Base-by-base conservation (phyloP, 2,113 vertebrate genomes). In the Grantiella picta region DNA sequence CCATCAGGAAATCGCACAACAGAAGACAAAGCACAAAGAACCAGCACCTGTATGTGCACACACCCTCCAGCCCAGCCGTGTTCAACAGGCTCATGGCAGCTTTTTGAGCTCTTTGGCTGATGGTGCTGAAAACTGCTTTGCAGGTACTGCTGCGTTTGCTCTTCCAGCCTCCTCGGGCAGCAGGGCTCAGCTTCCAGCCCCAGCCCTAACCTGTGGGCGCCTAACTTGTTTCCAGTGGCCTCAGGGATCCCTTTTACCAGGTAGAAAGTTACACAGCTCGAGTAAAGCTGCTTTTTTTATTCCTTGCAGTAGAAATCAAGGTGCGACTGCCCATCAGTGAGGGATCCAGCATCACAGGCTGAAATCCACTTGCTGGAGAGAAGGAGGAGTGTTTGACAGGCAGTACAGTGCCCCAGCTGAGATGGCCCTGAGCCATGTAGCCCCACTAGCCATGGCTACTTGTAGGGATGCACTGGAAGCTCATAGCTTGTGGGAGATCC, bases 1-100 rank as follows among this genome's bases (percentile, higher is more conserved):
- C 7, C 36, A 0, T 5, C 36, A 0, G 29, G 31, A 57, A 65
- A 50, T 23, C 1, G 7, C 63, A 16, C 29, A 20, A 6, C 8
- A 19, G 29, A 21, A 40, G 59, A 27, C 42, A 28, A 35, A 47
- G 63, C 57, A 14, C 15, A 10, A 4, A n/a, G 70, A 23, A 21
- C 38, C 38, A 12, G 42, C 47, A 12, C 15, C 0, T 0, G 12
- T 7, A 4, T 3, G 49, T 20, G 63, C 18, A 1, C 33, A 5
- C 38, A 16, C 31, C 20, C 56, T 22, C 52, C 72, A 12, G 40
- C 44, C 68, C 60, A n/a, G 70, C 56, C 14, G 7, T 1, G 22
- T 9, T 56, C 72, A 16, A 3, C 49, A 12, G 49, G 31, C 40
- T 86, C 50, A 13, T 10, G 12, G 77, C 64, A 81, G 16, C 60